Base-by-base conservation (phyloP, 2,888 invertebrate species). In the Tricholauxania praeusta region DNA sequence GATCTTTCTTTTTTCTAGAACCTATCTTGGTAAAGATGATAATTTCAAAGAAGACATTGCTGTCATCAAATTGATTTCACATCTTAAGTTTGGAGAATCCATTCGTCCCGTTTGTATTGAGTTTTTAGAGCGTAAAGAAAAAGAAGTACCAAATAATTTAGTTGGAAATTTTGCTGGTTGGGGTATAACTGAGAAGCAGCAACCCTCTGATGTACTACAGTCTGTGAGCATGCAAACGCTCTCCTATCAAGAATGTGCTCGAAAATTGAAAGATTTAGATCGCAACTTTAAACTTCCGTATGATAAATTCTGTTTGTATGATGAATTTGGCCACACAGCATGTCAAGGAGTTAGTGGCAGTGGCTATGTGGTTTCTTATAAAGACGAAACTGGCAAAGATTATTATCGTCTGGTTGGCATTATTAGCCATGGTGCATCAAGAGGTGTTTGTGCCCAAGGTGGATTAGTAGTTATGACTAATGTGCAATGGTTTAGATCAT, bases 71-170 rank as follows among this genome's bases (percentile, higher is more conserved):
- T 73, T 86, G 28, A 76, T 78, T 55, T 76, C 77, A n/a, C 64
- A 74, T 14, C 81, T 88, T 49, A 74, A 71, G 14, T 80, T 85
- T 52, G 81, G 83, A 2, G 74, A 77, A 51, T 79, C 82, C 14
- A 83, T 87, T 12, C 83, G 83, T 71, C 86, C 87, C n/a, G 82
- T 87, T 12, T 88, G 88, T 75, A 63, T 70, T 14, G n/a, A 66
- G 14, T 32, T 49, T 17, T 47, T 19, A 5, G 3, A n/a, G 12
- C 22, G 19, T 12, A 39, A 49, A 1, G 47, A 49, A 12, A 63
- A 67, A 12, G 52, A 63, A 14, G 52, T 74, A 22, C 62, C 52
- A 48, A 65, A 15, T 62, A 59, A 48, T 12, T 12, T 51, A 8
- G 2, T 15, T 12, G 74, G 74, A 0, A 70, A 59, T 19, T 72